Conservation (phyloP, 2,797 vertebrate genomes). For the Anguilla anguilla region DNA sequence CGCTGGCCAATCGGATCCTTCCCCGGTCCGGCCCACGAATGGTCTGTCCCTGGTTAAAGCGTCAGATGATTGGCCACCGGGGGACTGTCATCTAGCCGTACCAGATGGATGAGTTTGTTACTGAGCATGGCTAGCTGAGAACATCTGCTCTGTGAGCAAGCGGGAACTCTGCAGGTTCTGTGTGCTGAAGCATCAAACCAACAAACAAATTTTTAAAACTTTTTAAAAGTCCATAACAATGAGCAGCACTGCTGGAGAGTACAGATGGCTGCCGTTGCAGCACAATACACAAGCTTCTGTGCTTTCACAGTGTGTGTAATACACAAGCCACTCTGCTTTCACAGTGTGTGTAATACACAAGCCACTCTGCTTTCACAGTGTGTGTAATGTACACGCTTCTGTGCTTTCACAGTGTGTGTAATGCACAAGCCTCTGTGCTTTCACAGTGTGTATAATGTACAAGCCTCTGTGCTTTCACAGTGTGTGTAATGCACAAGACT, state of each 20-base stretch:
- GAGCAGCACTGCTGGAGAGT: not conserved
- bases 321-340: no score
- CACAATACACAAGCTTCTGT: not conserved
- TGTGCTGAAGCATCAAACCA: not conserved
- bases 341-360: no score
- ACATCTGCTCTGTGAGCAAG: not conserved
- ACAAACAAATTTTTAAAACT: not conserved
- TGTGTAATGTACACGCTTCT: no score
- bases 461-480: no score
- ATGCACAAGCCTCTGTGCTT: no score
- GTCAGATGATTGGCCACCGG: not conserved
- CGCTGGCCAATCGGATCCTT: not conserved
- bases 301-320: no score
- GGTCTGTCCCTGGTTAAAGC: not conserved
- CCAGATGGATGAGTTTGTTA: constrained; percentile 5
- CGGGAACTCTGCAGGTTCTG: no score
- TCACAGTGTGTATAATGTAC: no score
- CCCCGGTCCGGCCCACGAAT: not conserved
- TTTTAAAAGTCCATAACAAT: not conserved
- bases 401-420: no score
- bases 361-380: no score
- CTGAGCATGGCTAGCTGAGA: constrained; percentile 1
- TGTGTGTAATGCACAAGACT: no score
- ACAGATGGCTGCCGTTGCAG: not conserved
- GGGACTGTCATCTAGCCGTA: not conserved